phyloP scores from a whole-genome alignment of 2,113 vertebrate species.

The Cryptotis parvus region DNA sequence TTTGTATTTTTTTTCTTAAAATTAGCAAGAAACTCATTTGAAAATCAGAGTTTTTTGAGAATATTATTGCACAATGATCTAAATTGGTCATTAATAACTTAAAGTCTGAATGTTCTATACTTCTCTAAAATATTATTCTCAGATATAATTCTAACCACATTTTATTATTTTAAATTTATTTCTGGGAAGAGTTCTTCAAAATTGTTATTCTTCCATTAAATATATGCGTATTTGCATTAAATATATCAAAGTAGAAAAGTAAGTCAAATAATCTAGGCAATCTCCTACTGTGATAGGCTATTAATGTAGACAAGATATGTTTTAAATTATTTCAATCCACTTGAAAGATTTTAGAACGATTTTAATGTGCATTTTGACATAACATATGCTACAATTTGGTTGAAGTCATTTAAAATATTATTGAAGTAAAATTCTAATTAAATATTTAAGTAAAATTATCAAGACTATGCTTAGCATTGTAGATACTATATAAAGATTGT shows the following conservation, averaged over 20 bases:
- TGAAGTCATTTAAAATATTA: not conserved
- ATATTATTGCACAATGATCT: not conserved
- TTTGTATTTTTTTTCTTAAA: constrained; percentile 27
- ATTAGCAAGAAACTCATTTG: constrained; percentile 9
- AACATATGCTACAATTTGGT: not conserved
- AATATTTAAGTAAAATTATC: not conserved
- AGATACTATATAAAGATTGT: not conserved
- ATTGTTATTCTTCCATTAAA: not conserved
- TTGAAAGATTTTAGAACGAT: not conserved
- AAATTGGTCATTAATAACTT: constrained; percentile 31
- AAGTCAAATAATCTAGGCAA: not conserved
- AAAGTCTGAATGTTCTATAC: constrained; percentile 47
- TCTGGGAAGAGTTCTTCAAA: constrained; percentile 4
- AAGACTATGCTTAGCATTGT: not conserved
- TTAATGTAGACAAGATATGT: not conserved
- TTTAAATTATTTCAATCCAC: not conserved
- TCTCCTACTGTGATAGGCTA: not conserved
- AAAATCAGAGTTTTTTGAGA: not conserved
- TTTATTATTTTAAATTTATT: constrained; percentile 28
- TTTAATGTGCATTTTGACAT: constrained; percentile 1
- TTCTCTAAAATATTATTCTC: constrained; percentile 37
- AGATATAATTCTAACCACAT: not conserved
- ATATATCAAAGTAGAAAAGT: not conserved
- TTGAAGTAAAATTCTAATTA: not conserved
- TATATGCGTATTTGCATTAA: not conserved